Evolutionary conservation across 2,888 invertebrate species (phyloP), one percentile per base, ranked within the genome.

Genomic region (Nomada hirtipes): DNA sequence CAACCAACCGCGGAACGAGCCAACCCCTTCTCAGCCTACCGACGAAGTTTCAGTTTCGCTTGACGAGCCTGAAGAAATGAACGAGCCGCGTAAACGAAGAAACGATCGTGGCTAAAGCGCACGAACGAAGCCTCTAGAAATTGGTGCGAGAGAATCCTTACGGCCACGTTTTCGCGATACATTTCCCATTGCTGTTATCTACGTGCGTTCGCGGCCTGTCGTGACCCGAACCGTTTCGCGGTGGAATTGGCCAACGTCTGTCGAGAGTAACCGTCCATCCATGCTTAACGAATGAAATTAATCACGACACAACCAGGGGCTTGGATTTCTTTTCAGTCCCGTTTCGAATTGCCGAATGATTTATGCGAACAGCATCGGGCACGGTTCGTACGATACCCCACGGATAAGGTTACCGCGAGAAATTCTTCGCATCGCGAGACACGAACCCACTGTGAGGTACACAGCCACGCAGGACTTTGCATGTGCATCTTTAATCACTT

Each of bases 401-500:
- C 75, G 71, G 75, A 74, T 74, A 68, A 70, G 71, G 76, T 76
- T 71, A 71, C 64, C 76, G 59, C 60, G 63, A 59, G 63, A 75
- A 72, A 76, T 81, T 85, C 84, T 82, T 75, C 64, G 47, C 75
- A 68, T 73, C 77, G 76, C 64, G 72, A n/a, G 36, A 10, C 18
- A 44, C 15, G 61, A 61, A 20, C 4, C 10, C 15, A 13, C 18
- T 10, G 42, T 1, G 60, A 11, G 18, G 23, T 3, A 44, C 23
- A 29, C 61, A n/a, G 61, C 76, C 79, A 60, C 72, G 72, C 73
- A 83, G 77, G 55, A 86, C 74, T 82, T 85, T 76, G 85, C 74
- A 65, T 79, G 84, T 86, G 77, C 83, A 87, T 88, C 73, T 88
- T 88, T 86, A 88, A 88, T 86, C 86, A 77, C 60, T 53, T 29